A percentile compares a stretch with the other conserved stretches of the same genome.
phyloP scores from a whole-genome alignment of 2,888 invertebrate species.

The Volucella inanis region DNA sequence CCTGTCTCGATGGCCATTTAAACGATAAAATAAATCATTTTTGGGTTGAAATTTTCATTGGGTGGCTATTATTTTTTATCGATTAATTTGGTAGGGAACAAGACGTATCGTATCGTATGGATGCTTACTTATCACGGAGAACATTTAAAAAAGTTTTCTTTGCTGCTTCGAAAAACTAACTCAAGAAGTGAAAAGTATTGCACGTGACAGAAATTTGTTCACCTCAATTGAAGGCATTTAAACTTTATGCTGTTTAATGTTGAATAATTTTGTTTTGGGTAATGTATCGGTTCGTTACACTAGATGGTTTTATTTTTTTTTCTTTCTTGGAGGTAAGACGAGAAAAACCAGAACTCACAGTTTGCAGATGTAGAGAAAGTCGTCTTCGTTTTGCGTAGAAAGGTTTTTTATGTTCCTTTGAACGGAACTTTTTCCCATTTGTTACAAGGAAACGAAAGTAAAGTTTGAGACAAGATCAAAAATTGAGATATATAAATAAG shows the following conservation, averaged over 20 bases:
- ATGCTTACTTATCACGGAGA: background rate
- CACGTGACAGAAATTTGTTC: constrained; percentile 48
- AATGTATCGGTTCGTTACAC: no score
- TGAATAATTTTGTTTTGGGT: background rate
- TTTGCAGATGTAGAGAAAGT: no score
- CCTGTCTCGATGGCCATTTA: constrained; percentile 59
- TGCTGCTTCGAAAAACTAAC: background rate
- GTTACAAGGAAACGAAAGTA: no score
- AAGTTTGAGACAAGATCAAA: no score
- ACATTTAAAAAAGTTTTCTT: constrained; percentile 33
- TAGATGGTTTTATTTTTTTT: no score
- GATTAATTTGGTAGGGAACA: constrained; percentile 30
- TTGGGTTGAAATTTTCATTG: constrained; percentile 75
- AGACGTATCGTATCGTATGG: background rate
- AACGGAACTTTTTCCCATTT: no score
- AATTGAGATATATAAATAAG: no score
- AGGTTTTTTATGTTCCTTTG: no score
- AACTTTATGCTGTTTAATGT: constrained; percentile 10
- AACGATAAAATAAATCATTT: constrained; percentile 78
- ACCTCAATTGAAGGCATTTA: constrained; percentile 7
- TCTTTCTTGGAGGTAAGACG: no score
- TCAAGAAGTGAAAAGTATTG: constrained; percentile 7
- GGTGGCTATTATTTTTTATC: constrained; percentile 43
- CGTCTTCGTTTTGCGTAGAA: no score
- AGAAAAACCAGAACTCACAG: no score